Evolutionary conservation across 2,113 vertebrate genomes (phyloP), one percentile per base, ranked within the genome.

Genomic region (Anguilla rostrata): DNA sequence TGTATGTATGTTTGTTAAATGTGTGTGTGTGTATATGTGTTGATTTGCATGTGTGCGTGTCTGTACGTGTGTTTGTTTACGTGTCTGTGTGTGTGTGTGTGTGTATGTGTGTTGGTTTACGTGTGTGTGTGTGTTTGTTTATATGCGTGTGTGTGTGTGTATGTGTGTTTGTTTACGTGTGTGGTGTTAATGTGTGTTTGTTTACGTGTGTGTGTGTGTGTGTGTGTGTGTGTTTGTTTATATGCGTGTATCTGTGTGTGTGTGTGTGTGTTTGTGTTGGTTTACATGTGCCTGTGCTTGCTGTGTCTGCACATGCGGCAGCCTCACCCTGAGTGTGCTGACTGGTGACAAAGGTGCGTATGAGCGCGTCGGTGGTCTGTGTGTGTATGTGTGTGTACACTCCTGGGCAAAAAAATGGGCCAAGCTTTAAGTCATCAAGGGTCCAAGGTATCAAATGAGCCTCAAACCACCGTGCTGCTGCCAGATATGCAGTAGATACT

Each of bases 291-390:
- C 3, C 2, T 81, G 79, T 53, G n/a, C 63, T 34, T 41, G 26
- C 56, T 43, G 60, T 57, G 63, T 78, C 87, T 63, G 6, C 57
- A 56, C 82, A 22, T 41, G 82, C 5, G 40, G 66, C 53, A n/a
- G 26, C 26, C 93, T 94, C 92, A 99, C 98, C 97, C 92, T 99
- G 98, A n/a, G 97, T 91, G 66, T 96, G 98, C 88, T 99, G 98
- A 0, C 97, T 98, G 86, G 96, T 97, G 87, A 99, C 96, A 20
- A 99, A 99, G 2, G 97, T 98, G 94, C 97, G 98, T 94, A 99
- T 97, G 83, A 99, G 98, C 0, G 97, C 96, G 34, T 99, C 98
- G 0, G 98, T 99, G 91, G 97, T 98, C 95, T 98, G 97, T 8
- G 98, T 97, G 92, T 99, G 81, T 81, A 20, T 43, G 29, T 84